A percentile compares a stretch with the other conserved stretches of the same genome.
Conservation (phyloP, 2,113 vertebrate genomes). For the Natator depressus region DNA sequence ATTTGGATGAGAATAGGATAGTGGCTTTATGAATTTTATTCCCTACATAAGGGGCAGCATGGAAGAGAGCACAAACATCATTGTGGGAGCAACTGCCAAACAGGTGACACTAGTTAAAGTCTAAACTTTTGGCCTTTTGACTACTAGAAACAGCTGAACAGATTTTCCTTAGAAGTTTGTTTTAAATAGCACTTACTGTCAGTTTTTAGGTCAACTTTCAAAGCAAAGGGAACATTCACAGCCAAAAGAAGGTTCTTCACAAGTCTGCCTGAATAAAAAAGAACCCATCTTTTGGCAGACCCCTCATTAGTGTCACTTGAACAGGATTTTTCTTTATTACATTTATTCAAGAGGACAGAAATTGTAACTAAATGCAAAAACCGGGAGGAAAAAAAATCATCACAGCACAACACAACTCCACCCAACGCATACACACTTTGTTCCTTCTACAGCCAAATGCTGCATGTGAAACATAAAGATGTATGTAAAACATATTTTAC, state of each 20-base stretch:
- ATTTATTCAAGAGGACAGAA: neutral
- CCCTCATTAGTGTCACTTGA: neutral
- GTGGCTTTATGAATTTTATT: neutral
- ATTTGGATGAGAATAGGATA: neutral
- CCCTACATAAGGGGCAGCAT: neutral
- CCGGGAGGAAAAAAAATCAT: accelerated
- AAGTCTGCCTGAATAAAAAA: neutral
- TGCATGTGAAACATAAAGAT: neutral
- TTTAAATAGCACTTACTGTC: neutral
- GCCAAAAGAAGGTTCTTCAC: neutral
- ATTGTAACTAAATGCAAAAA: neutral
- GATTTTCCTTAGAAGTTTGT: neutral
- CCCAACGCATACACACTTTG: neutral
- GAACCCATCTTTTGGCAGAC: neutral
- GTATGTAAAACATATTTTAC: neutral
- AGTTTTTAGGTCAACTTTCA: neutral
- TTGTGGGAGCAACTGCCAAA: neutral
- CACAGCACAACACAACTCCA: neutral
- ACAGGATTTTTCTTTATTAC: neutral
- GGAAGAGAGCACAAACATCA: neutral
- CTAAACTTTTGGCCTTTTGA: neutral
- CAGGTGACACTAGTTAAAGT: neutral
- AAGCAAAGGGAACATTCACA: neutral
- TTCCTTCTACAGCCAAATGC: neutral
- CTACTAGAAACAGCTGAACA: neutral